phyloP scores from a whole-genome alignment of 2,113 vertebrate genomes.

The Xerus inauris region DNA sequence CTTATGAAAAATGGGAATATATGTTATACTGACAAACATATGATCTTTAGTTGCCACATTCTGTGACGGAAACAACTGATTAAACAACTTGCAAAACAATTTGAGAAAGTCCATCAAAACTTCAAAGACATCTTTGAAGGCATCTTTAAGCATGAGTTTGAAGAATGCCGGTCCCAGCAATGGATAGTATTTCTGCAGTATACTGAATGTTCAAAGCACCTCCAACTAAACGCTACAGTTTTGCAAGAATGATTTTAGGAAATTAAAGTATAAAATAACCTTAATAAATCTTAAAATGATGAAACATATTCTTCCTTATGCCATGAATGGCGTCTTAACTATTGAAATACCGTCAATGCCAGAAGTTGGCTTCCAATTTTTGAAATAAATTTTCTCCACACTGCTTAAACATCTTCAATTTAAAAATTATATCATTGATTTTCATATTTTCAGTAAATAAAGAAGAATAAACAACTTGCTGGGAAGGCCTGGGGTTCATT shows the following conservation, averaged over 20 bases:
- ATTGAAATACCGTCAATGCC: background rate
- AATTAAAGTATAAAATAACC: background rate
- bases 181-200: too few relatives aligned
- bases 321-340: background rate
- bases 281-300: background rate
- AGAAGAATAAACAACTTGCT: background rate
- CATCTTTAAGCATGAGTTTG: too few relatives aligned
- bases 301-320: background rate
- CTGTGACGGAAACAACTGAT: background rate
- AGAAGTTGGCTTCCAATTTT: background rate
- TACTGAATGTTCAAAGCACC: background rate
- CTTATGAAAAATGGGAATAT: background rate
- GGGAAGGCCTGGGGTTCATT: background rate
- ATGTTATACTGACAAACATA: background rate
- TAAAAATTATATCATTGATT: background rate
- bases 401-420: background rate
- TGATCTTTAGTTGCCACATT: background rate
- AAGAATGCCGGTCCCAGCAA: background rate
- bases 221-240: background rate
- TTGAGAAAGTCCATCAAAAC: background rate
- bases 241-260: background rate
- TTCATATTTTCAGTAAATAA: background rate
- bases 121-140: background rate
- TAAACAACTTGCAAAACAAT: background rate
- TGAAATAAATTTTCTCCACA: background rate